phyloP scores from a whole-genome alignment of 2,888 invertebrate species.

The Tenthredo livida region DNA sequence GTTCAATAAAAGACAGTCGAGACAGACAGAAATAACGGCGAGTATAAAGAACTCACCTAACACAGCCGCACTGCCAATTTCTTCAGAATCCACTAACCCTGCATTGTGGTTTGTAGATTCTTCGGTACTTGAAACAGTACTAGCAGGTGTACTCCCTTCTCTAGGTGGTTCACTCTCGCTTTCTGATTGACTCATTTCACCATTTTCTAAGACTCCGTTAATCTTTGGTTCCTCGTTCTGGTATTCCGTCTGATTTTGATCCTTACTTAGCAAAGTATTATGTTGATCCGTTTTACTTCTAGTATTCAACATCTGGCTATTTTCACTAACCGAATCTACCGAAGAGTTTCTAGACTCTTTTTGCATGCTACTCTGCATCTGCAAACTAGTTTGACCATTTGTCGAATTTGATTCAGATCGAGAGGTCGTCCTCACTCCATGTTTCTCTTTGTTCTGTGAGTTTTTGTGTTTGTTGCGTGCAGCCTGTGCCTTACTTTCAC shows the following conservation, averaged over 20 bases:
- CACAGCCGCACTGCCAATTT: constrained; percentile 69
- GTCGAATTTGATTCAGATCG: constrained; percentile 76
- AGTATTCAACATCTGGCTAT: constrained; percentile 54
- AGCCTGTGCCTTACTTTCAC: constrained; percentile 79
- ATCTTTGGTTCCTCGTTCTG: constrained; percentile 56
- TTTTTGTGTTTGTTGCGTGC: constrained; percentile 81
- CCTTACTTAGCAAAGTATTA: constrained; percentile 58
- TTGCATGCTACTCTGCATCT: constrained; percentile 51
- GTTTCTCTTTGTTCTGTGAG: constrained; percentile 77
- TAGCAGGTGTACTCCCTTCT: constrained; percentile 75
- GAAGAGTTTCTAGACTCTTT: constrained; percentile 70
- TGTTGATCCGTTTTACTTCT: constrained; percentile 59
- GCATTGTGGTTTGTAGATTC: constrained; percentile 70
- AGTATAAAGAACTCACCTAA: constrained; percentile 72
- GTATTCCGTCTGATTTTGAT: constrained; percentile 61
- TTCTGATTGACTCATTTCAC: constrained; percentile 72
- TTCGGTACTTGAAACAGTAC: constrained; percentile 74
- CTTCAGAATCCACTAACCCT: constrained; percentile 61
- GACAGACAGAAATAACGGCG: constrained; percentile 62
- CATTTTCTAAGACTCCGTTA: constrained; percentile 69
- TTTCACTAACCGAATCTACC: constrained; percentile 59
- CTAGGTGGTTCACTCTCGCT: constrained; percentile 72
- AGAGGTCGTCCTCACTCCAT: constrained; percentile 71
- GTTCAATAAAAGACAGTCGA: constrained; percentile 61
- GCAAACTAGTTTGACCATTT: constrained; percentile 51